Base-by-base conservation (phyloP, 2,888 invertebrate genomes). In the Hetaerina titia region DNA sequence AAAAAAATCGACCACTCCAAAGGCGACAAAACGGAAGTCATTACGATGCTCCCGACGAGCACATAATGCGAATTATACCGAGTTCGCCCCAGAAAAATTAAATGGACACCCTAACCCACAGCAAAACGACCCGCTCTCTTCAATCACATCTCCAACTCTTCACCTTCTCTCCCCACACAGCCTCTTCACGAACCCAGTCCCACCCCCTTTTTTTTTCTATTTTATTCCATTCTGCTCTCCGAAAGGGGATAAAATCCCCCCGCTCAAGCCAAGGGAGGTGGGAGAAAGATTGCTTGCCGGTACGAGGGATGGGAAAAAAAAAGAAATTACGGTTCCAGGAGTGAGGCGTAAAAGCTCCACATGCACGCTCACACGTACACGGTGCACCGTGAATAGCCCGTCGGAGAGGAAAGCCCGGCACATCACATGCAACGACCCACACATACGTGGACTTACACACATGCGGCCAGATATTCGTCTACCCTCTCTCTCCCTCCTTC, bases 11-110 rank as follows among this genome's bases (percentile, higher is more conserved):
- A 81, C 1, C 11, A 45, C 45, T 45, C 11, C 81, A 2, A 81
- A 81, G 81, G 13, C n/a, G 81, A 81, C 81, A 81, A 81, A 81
- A 81, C 31, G 81, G 25, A 81, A 81, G 31, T 31, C 81, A 81
- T 81, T 81, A 81, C 81, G 25, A 31, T 31, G 81, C 15, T 13
- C n/a, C 31, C 81, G 81, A 81, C 31, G 25, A 31, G 81, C 25
- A 31, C n/a, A 81, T 31, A 31, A 81, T 81, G 31, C 31, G 81
- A 81, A 81, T 81, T 4, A 31, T 69, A 25, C 6, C 81, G 81
- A 13, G 31, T 13, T 4, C 25, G 13, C 25, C 9, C 31, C 22
- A 25, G 81, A 31, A 81, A 69, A 31, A 81, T 81, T 81, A 81
- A 81, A 81, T 31, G 25, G n/a, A n/a, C 25, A 81, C 81, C 31